These are phyloP conservation scores for Petaurus breviceps DNA, from an alignment of 2,113 vertebrate genomes.

Conservation along the genomic window DNA sequence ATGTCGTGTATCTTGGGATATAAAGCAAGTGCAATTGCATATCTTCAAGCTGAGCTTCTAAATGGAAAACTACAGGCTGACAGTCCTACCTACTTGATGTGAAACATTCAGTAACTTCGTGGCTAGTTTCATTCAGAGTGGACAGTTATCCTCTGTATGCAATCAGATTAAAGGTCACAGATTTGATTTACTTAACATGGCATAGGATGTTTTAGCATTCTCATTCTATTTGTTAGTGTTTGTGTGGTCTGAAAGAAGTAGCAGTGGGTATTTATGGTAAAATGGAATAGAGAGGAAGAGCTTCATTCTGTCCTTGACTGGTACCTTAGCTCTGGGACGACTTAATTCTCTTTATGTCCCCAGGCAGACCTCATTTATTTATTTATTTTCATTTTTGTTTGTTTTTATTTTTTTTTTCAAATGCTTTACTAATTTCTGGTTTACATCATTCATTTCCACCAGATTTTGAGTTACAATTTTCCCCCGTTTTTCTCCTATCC, in stretches of 20 bases:
- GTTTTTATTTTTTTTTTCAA: too few species aligned
- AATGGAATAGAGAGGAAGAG: background rate
- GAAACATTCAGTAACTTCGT: background rate
- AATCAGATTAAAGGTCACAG: background rate
- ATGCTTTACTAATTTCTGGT: too few species aligned
- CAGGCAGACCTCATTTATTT: too few species aligned
- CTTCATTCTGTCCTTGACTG: background rate
- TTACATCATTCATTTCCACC: too few species aligned
- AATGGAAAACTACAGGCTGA: background rate
- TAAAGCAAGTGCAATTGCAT: background rate
- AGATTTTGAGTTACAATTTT: too few species aligned
- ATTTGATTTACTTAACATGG: background rate
- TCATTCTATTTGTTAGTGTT: background rate
- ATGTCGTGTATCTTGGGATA: too few species aligned
- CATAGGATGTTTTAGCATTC: background rate
- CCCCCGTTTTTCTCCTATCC: too few species aligned
- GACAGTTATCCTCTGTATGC: rapidly evolving
- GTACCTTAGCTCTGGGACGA: background rate
- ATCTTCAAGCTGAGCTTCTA: background rate
- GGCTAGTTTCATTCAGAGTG: background rate
- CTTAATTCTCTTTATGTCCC: background rate
- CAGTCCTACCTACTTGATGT: background rate
- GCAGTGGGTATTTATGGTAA: background rate
- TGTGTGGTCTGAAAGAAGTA: background rate
- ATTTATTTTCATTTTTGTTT: too few species aligned